Evolutionary conservation across 2,888 invertebrate species (phyloP).

Genomic region (Pedicia rivosa): DNA sequence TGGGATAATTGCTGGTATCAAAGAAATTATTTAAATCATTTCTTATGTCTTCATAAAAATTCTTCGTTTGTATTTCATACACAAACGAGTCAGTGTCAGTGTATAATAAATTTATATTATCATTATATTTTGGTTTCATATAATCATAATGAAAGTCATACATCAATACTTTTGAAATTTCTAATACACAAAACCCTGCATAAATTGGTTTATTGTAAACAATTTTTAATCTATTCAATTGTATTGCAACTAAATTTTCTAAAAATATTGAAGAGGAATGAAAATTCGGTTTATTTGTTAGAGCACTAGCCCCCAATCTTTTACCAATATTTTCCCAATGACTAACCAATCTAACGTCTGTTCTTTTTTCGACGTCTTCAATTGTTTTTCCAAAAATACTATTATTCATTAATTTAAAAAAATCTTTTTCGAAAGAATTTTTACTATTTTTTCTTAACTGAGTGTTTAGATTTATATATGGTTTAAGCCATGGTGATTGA

Average conservation of each 20-base stretch:
- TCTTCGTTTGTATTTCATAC: too few relatives aligned
- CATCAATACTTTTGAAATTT: conserved; percentile 18
- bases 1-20: too few relatives aligned
- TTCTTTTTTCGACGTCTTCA: conserved; percentile 7
- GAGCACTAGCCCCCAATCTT: neutral
- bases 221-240: conserved; percentile 13
- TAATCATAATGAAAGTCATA: conserved; percentile 19
- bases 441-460: conserved; percentile 17
- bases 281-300: conserved; percentile 16
- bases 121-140: too few relatives aligned
- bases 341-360: conserved; percentile 27
- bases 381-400: too few relatives aligned
- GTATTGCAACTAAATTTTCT: conserved; percentile 20
- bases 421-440: conserved; percentile 16
- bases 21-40: too few relatives aligned
- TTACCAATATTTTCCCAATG: neutral
- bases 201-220: conserved; percentile 10
- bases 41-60: too few relatives aligned
- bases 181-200: conserved; percentile 16
- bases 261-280: conserved; percentile 18
- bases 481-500: conserved; percentile 21
- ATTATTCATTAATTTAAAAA: conserved; percentile 12
- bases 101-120: too few relatives aligned
- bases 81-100: too few relatives aligned
- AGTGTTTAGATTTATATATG: conserved; percentile 16